Evolutionary conservation across 2,113 vertebrate species (phyloP), one percentile per base, ranked within the genome.

Genomic region (Nothobranchius kuhntae): DNA sequence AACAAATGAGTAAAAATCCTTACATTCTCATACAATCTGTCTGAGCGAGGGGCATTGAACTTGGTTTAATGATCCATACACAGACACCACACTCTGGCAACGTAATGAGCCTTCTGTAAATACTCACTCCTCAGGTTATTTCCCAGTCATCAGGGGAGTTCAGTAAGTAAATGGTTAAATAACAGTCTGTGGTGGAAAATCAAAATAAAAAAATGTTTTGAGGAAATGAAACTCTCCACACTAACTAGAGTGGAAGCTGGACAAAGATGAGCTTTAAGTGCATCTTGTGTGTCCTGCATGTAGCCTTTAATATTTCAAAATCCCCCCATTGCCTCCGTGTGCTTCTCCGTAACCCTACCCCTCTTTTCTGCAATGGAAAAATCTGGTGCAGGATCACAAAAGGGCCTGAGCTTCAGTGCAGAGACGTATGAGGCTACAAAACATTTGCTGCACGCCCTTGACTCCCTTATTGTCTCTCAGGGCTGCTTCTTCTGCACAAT

Each of bases 21-120:
- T 74, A 84, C 84, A 84, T 89, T 82, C 78, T 70, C 73, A 51
- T 60, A 82, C 30, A 69, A 10, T 9, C 24, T 59, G 71, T 55
- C 75, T 66, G 60, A 46, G 35, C 67, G 58, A 75, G 69, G 58
- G 21, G 21, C 21, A 21, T 30, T 60, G 54, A 71, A 79, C 53
- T 68, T 40, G 30, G 13, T 69, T 73, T n/a, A 52, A 68, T 51
- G 38, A 71, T 40, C 40, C 63, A 60, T 57, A 58, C 59, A 71
- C 70, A 77, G 30, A 73, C 36, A 52, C 21, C 53, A 13, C 45
- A 64, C 45, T 61, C 71, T 73, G 38, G 52, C 40, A 63, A 35
- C 70, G 79, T 66, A 11, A 58, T 71, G 53, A 80, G 54, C 35
- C 71, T 35, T 64, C 67, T 38, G 15, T 53, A 2, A 73, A 85